Evolutionary conservation across 2,113 vertebrate species (phyloP).

Genomic region (Anser brachyrhynchus): DNA sequence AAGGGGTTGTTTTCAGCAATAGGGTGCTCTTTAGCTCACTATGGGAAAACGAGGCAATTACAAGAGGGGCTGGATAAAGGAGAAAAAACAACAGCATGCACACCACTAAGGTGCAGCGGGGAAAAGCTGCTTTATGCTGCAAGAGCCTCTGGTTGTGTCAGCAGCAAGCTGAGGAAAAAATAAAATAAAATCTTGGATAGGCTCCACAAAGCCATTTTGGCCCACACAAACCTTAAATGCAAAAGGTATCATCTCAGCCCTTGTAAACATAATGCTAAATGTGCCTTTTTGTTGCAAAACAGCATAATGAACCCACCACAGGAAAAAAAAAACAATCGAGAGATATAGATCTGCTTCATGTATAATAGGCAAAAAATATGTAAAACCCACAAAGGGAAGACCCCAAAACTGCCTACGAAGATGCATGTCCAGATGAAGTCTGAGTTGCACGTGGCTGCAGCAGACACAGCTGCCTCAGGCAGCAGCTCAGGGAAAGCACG

Average conservation of each 20-base stretch:
- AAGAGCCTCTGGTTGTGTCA: not conserved
- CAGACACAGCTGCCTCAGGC: not conserved
- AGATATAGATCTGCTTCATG: not conserved
- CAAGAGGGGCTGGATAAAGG: not conserved
- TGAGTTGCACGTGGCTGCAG: not conserved
- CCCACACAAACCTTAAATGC: not conserved
- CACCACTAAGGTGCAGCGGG: not conserved
- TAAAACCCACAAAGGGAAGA: not conserved
- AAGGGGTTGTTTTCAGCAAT: not conserved
- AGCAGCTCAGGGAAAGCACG: not conserved
- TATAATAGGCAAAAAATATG: not conserved
- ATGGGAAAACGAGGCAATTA: not conserved
- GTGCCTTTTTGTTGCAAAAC: not conserved
- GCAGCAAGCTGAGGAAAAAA: not conserved
- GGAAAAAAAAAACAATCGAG: not conserved
- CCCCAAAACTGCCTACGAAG: not conserved
- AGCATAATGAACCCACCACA: not conserved
- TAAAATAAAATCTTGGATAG: not conserved
- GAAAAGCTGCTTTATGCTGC: rapidly evolving
- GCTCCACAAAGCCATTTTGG: not conserved
- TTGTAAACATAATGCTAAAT: not conserved
- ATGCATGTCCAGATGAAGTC: not conserved
- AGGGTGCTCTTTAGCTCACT: not conserved
- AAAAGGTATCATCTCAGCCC: not conserved
- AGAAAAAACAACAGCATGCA: not conserved